Evolutionary conservation across 2,888 invertebrate species (phyloP).

Genomic region (Priocnemis perturbator): DNA sequence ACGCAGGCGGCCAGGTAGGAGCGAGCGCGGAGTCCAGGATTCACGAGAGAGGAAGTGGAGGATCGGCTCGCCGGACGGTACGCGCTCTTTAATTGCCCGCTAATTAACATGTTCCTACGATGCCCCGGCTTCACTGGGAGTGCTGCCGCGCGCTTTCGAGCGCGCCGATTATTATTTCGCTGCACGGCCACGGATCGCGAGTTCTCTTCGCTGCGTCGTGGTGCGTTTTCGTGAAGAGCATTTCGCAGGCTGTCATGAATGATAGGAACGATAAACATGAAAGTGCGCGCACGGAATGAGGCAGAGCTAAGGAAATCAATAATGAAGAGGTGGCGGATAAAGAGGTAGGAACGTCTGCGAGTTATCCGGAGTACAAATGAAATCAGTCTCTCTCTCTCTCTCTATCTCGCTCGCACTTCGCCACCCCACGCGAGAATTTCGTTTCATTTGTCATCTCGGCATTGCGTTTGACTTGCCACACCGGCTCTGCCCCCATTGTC

Average conservation of each 20-base stretch:
- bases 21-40: not conserved
- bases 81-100: conserved; percentile 50
- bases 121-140: not conserved
- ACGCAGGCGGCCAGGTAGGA: conserved; percentile 2
- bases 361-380: conserved; percentile 52
- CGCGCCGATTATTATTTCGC: no score
- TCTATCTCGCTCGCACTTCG: conserved; percentile 14
- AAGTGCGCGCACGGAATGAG: no score
- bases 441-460: conserved; percentile 67
- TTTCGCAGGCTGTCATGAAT: no score
- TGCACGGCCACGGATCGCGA: no score
- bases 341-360: conserved; percentile 22
- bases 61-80: not conserved
- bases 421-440: conserved; percentile 38
- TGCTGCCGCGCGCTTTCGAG: no score
- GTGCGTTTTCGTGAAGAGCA: no score
- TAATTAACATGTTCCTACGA: conserved; percentile 54
- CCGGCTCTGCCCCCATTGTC: conserved; percentile 59
- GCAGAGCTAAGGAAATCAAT: no score
- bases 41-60: conserved; percentile 9
- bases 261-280: no score
- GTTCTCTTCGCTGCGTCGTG: no score
- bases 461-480: conserved; percentile 66
- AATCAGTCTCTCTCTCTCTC: conserved; percentile 32
- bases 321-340: not conserved